Evolutionary conservation across 2,797 vertebrate genomes (phyloP), one percentile per base, ranked within the genome.

Genomic region (Coccyzus lansbergi): DNA sequence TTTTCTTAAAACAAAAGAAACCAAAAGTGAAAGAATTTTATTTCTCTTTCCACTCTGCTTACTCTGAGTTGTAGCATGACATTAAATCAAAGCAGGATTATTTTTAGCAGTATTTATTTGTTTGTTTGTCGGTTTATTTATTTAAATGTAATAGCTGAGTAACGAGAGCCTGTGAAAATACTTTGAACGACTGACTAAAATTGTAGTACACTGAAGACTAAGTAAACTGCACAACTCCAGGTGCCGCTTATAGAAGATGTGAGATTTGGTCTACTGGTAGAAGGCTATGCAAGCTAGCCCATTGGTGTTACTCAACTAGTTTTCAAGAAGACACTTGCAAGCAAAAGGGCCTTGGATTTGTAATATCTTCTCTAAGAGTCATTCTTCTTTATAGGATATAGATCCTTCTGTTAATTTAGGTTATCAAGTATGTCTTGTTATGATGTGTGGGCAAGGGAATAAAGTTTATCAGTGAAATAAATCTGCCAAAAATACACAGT

Each of bases 71-170:
- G 87, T 83, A 42, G 72, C 55, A 65, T 75, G 76, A 52, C 26
- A 51, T 86, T 92, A 92, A 90, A 90, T 84, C 83, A 51, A 83
- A 89, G 62, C 25, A 80, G 38, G 72, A 87, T 95, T 96, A 94
- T 92, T 94, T 95, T 95, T 94, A 94, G 92, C 53, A 33, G 16
- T 12, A 24, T 48, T 48, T 48, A 48, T 10, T 49, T 51, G 49
- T 80, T 86, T 46, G 48, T 89, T 76, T 94, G 38, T 9, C 38
- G 38, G 31, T 72, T 88, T 79, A 34, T 78, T 88, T 92, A 46
- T 64, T 83, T 94, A 82, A 92, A 84, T 2, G 1, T 70, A 88
- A 88, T 79, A 87, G 28, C 46, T 63, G 76, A 92, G 80, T 44
- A 83, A 84, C 19, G 59, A 46, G 19, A 86, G 48, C n/a, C 40